Evolutionary conservation across 2,113 vertebrate genomes (phyloP).

Genomic region (Seriola dumerili): DNA sequence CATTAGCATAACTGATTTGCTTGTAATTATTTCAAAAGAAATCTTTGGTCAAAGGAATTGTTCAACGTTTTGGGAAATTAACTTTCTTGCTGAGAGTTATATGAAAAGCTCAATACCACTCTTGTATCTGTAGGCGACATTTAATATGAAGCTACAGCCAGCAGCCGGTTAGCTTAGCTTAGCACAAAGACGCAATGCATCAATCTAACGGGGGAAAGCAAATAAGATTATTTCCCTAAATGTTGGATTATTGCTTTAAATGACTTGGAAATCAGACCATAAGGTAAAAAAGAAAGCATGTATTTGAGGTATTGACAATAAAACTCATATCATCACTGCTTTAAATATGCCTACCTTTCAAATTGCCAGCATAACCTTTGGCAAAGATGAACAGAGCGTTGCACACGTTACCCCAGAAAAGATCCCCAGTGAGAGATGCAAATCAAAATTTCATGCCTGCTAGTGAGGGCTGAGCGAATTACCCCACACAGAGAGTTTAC

Average conservation of each 20-base stretch:
- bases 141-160: not conserved
- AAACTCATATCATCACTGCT: not conserved
- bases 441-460: slow-evolving; percentile 50
- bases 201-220: no score
- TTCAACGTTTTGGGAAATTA: not conserved
- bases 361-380: slow-evolving; percentile 29
- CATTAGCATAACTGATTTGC: slow-evolving; percentile 47
- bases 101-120: not conserved
- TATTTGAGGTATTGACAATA: not conserved
- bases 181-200: no score
- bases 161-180: not conserved
- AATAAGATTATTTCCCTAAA: not conserved
- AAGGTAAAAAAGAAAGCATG: slow-evolving; percentile 6
- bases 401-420: slow-evolving; percentile 39
- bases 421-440: slow-evolving; percentile 29
- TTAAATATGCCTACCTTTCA: slow-evolving; percentile 8
- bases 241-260: slow-evolving; percentile 17
- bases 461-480: slow-evolving; percentile 21
- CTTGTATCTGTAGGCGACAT: not conserved
- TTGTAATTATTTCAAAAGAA: slow-evolving; percentile 5
- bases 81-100: not conserved
- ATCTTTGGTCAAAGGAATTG: not conserved
- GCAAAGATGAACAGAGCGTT: slow-evolving; percentile 5
- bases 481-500: slow-evolving; percentile 33
- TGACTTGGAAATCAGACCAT: slow-evolving; percentile 6